Conservation (phyloP, 2,888 invertebrate species). For the Ormyrus thymus region DNA sequence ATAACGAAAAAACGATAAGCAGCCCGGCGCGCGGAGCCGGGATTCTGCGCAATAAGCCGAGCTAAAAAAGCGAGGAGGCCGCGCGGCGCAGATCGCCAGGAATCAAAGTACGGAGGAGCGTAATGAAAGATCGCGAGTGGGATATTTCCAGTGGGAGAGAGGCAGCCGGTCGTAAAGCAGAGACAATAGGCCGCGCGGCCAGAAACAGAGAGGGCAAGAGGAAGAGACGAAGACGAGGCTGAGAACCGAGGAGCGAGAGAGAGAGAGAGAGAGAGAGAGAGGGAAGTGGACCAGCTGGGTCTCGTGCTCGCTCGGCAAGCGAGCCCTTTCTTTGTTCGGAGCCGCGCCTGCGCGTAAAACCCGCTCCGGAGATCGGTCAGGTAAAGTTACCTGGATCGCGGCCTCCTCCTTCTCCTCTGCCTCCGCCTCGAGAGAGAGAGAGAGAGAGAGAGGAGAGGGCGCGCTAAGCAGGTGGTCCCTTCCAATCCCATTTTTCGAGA, state of each 20-base stretch:
- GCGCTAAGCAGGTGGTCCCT: conserved; percentile 54
- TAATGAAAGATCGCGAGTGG: conserved; percentile 46
- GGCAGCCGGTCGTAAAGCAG: conserved; percentile 10
- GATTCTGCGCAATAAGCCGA: background rate
- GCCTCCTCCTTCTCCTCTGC: background rate
- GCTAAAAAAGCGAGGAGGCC: background rate
- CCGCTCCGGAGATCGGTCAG: conserved; percentile 42
- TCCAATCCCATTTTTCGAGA: conserved; percentile 45
- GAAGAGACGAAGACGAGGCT: background rate
- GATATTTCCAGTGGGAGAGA: conserved; percentile 37
- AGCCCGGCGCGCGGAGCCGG: no score
- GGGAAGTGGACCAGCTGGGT: conserved; percentile 49
- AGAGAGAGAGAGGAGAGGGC: background rate
- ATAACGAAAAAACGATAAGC: no score
- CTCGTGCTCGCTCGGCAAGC: conserved; percentile 15
- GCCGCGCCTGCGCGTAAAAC: conserved; percentile 42
- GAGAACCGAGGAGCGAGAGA: conserved; percentile 9
- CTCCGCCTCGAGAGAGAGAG: conserved; percentile 1
- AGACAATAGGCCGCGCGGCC: conserved; percentile 11
- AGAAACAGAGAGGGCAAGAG: conserved; percentile 13
- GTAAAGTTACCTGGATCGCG: conserved; percentile 51
- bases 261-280: conserved; percentile 30
- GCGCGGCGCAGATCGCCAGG: background rate
- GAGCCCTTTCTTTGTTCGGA: conserved; percentile 47
- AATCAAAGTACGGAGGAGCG: conserved; percentile 31